Evolutionary conservation across 2,888 invertebrate genomes (phyloP), one percentile per base, ranked within the genome.

Genomic region (Cartodere bifasciata): DNA sequence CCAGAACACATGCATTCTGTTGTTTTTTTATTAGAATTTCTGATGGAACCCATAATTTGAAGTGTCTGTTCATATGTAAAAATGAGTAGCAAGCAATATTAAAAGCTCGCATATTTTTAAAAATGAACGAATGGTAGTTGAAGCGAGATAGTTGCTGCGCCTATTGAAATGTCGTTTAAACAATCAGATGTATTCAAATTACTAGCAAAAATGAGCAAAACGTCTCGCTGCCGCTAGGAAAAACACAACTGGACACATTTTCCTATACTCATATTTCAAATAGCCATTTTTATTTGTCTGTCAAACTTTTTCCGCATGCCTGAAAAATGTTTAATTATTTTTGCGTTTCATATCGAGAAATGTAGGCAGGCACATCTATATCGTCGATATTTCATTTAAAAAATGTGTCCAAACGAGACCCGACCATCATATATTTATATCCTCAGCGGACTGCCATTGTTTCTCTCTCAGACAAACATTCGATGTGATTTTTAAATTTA

Each of bases 251-350:
- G 49, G 46, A 42, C 51, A 49, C 48, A 50, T 53, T 52, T 52
- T 50, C 51, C 54, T 49, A 55, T 54, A 55, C 56, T 58, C 60
- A 59, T 60, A 61, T 59, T 58, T 60, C 60, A 60, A 60, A 59
- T 55, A 56, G 54, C 56, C 57, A 60, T 61, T 60, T 61, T 60
- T 61, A 61, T 61, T 60, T 60, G 59, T 60, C 60, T 59, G 61
- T 60, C 61, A 60, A 60, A 60, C 57, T 59, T 59, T 59, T 58
- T 58, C 58, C 58, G 58, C 59, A 56, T 59, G 57, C 57, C 59
- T 60, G 60, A 61, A 60, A 61, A 61, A 61, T 61, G 60, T 61
- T 60, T 60, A 60, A 61, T 60, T 60, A 61, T 60, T 60, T 60
- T 60, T 59, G 56, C 59, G 58, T 60, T 60, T 54, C 58, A 55